Evolutionary conservation across 2,113 vertebrate species (phyloP).

Genomic region (Ploceus nigricollis): DNA sequence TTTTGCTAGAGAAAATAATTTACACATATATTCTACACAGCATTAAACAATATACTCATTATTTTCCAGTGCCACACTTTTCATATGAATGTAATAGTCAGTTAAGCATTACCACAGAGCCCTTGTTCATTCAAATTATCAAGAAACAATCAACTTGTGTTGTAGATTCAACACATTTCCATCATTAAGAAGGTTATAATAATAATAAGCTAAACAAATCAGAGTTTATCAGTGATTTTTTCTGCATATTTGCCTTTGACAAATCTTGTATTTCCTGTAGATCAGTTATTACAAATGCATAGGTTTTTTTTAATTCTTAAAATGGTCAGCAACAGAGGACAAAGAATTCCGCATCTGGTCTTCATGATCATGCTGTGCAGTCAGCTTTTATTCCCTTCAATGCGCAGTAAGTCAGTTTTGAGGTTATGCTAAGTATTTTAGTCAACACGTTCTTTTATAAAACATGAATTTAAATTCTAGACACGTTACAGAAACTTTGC

Average conservation of each 20-base stretch:
- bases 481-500: not conserved
- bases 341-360: not conserved
- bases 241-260: not conserved
- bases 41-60: not conserved
- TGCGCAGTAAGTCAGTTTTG: not conserved
- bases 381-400: not conserved
- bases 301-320: not conserved
- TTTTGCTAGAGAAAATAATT: not conserved
- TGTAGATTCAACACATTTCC: not conserved
- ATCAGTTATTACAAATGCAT: not conserved
- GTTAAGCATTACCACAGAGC: not conserved
- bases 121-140: not conserved
- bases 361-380: not conserved
- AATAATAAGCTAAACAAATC: not conserved
- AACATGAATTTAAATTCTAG: not conserved
- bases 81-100: not conserved
- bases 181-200: not conserved
- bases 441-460: not conserved
- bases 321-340: not conserved
- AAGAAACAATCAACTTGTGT: not conserved
- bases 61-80: not conserved
- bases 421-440: not conserved
- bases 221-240: not conserved
- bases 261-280: not conserved
- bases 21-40: not conserved